Evolutionary conservation across 2,797 vertebrate genomes (phyloP), one percentile per base, ranked within the genome.

Genomic region (Myripristis jacobus): DNA sequence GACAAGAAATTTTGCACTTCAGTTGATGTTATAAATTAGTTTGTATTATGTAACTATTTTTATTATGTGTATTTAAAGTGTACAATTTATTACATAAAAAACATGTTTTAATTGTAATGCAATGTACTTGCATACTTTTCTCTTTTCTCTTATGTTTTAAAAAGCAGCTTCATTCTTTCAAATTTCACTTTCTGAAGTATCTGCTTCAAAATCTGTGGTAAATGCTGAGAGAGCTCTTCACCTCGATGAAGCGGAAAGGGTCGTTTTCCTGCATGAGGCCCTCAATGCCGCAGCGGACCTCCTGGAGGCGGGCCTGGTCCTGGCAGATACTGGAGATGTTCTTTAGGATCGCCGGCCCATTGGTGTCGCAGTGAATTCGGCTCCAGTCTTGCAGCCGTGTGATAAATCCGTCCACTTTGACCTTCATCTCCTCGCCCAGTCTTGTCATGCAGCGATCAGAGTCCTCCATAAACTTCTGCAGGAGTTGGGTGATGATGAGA

Each of bases 191-290:
- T n/a, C n/a, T n/a, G n/a, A n/a, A n/a, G n/a, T n/a, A n/a, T n/a
- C n/a, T n/a, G n/a, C n/a, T n/a, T n/a, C n/a, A n/a, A n/a, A n/a
- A n/a, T n/a, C n/a, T n/a, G n/a, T n/a, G n/a, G n/a, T n/a, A n/a
- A n/a, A n/a, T n/a, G n/a, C n/a, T n/a, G n/a, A n/a, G n/a, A n/a
- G n/a, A n/a, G n/a, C n/a, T 15, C 55, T 29, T 64, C 60, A 93
- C 94, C 92, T 92, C 84, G 1, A 95, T 85, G 80, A 94, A 94
- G 63, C 79, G 84, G 73, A 94, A 93, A 0, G 93, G 81, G 67
- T 95, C 92, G 15, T 50, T 92, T 43, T 95, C 90, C 55, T 86
- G 85, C 73, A 91, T 68, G 24, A 94, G 89, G 34, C 56, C 57
- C 18, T 92, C 85, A 0, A 94, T 70, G 73, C 86, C 75, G 0